phyloP scores from a whole-genome alignment of 2,888 invertebrate genomes.

The Temnothorax unifasciatus region DNA sequence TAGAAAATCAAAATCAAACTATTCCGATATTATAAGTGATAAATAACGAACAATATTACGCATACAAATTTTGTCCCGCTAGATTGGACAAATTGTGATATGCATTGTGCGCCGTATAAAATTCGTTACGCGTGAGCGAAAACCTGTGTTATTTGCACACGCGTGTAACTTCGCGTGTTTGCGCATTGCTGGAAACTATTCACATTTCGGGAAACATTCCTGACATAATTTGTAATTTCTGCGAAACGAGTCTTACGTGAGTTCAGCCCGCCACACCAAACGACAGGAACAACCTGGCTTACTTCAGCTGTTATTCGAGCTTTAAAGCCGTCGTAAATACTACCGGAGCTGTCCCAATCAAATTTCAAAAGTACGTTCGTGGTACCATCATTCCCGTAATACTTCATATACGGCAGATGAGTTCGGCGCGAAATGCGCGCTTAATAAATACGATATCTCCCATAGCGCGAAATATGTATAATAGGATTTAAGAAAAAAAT shows the following conservation, averaged over 20 bases:
- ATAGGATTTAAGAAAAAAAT: constrained; percentile 10
- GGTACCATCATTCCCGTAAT: not conserved
- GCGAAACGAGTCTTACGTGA: not conserved
- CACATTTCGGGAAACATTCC: constrained; percentile 10
- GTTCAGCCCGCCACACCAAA: not conserved
- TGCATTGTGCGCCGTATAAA: not conserved
- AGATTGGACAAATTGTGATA: not conserved
- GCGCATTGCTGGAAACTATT: not conserved
- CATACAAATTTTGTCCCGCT: not conserved
- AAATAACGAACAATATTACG: not conserved
- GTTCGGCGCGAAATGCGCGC: not conserved
- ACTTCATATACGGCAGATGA: not conserved
- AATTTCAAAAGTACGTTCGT: not conserved
- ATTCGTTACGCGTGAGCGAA: not conserved
- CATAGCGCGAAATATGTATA: constrained; percentile 16
- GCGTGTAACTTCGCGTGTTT: not conserved
- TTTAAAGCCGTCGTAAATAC: constrained; percentile 1
- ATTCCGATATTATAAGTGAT: not conserved
- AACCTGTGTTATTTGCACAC: not conserved
- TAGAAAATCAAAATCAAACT: not conserved
- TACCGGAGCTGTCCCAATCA: not conserved
- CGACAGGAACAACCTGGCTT: not conserved
- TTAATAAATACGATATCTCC: constrained; percentile 6
- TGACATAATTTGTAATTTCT: constrained; percentile 1
- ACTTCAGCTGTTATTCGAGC: not conserved